These are phyloP conservation scores for Schizopygopsis malacanthus DNA, from an alignment of 2,797 vertebrate species.

Conservation along the genomic window DNA sequence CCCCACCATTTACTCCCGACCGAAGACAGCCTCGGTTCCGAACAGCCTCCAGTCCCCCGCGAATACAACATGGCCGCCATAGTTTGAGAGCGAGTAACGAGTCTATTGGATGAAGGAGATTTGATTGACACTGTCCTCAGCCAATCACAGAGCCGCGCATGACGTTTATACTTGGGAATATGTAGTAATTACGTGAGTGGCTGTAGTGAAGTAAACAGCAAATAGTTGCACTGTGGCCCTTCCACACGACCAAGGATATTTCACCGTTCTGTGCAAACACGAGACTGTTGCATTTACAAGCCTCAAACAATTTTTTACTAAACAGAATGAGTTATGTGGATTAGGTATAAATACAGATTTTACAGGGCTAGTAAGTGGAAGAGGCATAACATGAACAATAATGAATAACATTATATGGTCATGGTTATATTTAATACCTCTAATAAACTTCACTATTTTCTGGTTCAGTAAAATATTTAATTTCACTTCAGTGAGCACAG, in stretches of 20 bases:
- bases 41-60: constrained; percentile 62
- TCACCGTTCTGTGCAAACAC: neutral
- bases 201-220: constrained; percentile 21
- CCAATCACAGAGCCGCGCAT: constrained; percentile 65
- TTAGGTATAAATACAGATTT: neutral
- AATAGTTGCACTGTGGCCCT: neutral
- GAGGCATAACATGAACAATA: neutral
- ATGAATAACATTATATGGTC: neutral
- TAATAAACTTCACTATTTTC: neutral
- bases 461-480: too few relatives aligned
- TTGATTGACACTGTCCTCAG: constrained; percentile 59
- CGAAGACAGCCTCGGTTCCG: constrained; percentile 62
- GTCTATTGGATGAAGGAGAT: constrained; percentile 59
- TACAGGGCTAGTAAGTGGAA: neutral
- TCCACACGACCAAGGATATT: neutral
- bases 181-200: constrained; percentile 33
- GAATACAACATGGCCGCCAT: constrained; percentile 78
- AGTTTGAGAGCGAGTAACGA: constrained; percentile 63
- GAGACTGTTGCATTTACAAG: neutral
- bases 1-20: constrained; percentile 49
- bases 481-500: neutral
- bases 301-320: neutral
- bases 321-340: neutral
- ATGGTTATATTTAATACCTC: neutral
- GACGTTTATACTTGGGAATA: constrained; percentile 21